Evolutionary conservation across 2,113 vertebrate species (phyloP), one percentile per base, ranked within the genome.

Genomic region (Coptodon bakossiorum): DNA sequence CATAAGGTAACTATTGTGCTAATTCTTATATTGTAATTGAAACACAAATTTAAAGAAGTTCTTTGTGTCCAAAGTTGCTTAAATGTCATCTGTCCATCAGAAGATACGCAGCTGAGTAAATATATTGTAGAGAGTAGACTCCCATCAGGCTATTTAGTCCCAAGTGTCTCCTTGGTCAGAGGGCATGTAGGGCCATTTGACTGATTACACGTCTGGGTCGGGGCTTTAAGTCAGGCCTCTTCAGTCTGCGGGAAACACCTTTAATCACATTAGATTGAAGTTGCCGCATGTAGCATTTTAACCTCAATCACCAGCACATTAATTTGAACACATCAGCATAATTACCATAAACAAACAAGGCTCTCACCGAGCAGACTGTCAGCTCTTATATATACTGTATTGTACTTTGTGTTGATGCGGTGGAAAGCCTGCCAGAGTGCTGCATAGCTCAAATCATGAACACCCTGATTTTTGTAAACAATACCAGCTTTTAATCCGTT

Each of bases 341-440:
- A 95, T 95, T 90, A 87, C 52, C 48, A 31, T 68, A 82, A 93
- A 93, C 92, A 94, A 93, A 93, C 84, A 86, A 24, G 84, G 66
- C 61, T 71, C 40, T 43, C 7, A 43, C 48, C 1, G 27, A 82
- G 73, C 53, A 79, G 40, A 36, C 45, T 45, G 83, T 81, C 85
- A n/a, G 27, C 78, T 56, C 81, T 27, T 1, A 63, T 50, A 76
- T 71, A 16, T 27, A 2, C 66, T 9, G 81, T 56, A 9, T 81
- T 82, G 68, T 24, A 27, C 45, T 66, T 22, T 27, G 79, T 59
- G 73, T 79, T 45, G 48, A 82, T 76, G 78, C 9, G 17, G 22
- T 82, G 81, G 78, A 76, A 85, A 82, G 76, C 82, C 27, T 29
- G 29, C 40, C 17, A 5, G 31, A 71, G 71, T 40, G 80, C 27